Percentiles rank a stretch among this genome's conserved stretches.
Evolutionary conservation across 2,113 vertebrate species (phyloP).

Genomic region (Caretta caretta): DNA sequence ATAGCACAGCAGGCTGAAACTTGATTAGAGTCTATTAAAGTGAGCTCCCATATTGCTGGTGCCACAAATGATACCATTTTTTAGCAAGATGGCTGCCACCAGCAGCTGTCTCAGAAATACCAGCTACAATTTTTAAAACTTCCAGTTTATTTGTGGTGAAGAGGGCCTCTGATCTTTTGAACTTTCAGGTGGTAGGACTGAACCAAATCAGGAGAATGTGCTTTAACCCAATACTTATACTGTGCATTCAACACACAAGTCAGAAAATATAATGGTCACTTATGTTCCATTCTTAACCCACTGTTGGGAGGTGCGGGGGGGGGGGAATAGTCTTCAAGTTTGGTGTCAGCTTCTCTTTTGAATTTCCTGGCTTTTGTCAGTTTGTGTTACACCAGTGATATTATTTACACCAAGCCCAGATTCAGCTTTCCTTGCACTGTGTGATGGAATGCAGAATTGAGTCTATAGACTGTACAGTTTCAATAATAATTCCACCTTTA

Average conservation of each 20-base stretch:
- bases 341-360: not conserved
- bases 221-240: not conserved
- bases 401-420: not conserved
- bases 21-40: not conserved
- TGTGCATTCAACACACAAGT: not conserved
- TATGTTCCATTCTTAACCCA: not conserved
- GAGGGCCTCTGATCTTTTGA: not conserved
- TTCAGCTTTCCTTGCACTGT: not conserved
- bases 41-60: not conserved
- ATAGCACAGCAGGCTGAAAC: not conserved
- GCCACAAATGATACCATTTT: not conserved
- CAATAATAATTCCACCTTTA: not conserved
- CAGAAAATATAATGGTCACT: not conserved
- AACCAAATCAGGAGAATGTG: not conserved
- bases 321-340: not conserved
- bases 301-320: not conserved
- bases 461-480: not conserved
- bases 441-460: not conserved
- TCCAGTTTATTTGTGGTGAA: not conserved
- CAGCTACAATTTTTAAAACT: not conserved
- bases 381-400: not conserved
- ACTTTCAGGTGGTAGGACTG: not conserved
- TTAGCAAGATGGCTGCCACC: not conserved
- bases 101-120: not conserved
- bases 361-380: not conserved